Percentiles rank a stretch among this genome's conserved stretches.
Evolutionary conservation across 1,140 invertebrate species (phyloP).

Genomic region (Venustaconcha ellipsiformis): DNA sequence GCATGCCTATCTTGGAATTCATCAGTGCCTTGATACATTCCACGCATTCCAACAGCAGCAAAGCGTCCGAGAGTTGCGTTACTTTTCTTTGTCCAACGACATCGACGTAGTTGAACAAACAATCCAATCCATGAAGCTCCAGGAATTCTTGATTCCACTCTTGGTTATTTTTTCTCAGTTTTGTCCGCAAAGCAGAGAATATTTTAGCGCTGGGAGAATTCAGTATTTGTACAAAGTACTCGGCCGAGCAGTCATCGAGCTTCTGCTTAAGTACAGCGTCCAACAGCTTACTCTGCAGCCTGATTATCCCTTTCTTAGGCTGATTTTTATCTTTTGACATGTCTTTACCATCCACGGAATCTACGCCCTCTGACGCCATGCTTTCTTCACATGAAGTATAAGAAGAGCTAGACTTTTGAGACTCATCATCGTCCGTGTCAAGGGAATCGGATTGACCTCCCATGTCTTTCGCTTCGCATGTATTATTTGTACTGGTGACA

Average conservation of each 20-base stretch:
- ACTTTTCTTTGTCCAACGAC: conserved; percentile 59
- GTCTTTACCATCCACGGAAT: no score
- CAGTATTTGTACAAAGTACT: conserved; percentile 64
- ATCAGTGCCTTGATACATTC: conserved; percentile 70
- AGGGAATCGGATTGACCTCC: no score
- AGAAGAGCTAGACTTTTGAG: no score
- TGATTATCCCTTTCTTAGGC: not conserved
- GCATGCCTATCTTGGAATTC: conserved; percentile 71
- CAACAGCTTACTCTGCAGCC: conserved; percentile 19
- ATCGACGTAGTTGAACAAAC: conserved; percentile 70
- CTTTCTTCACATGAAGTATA: no score
- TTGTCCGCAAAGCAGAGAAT: conserved; percentile 67
- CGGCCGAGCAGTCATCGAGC: conserved; percentile 56
- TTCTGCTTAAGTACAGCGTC: conserved; percentile 34
- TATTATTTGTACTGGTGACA: no score
- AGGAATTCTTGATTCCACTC: conserved; percentile 72
- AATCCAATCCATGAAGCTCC: conserved; percentile 68
- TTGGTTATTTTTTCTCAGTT: conserved; percentile 61
- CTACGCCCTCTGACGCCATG: no score
- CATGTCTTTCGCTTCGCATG: no score
- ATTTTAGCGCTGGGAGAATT: conserved; percentile 67
- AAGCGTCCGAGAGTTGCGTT: conserved; percentile 65
- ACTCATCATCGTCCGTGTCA: no score
- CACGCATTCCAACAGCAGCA: conserved; percentile 70
- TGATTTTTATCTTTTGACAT: no score